Conservation (phyloP, 1,140 invertebrate genomes). For the Papilio aristodemus region DNA sequence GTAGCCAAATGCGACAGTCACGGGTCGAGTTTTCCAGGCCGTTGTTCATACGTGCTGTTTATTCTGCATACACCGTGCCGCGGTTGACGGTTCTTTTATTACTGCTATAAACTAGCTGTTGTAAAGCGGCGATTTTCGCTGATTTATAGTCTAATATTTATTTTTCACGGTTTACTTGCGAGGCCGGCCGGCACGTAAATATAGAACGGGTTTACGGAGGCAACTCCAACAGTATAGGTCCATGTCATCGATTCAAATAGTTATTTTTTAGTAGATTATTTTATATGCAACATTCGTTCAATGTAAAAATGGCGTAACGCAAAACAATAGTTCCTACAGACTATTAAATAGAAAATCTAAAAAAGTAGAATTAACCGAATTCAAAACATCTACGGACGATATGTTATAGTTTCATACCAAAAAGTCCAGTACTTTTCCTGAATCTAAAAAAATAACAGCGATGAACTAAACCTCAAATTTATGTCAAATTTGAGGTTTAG, state of each 20-base stretch:
- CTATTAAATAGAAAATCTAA: too few relatives aligned
- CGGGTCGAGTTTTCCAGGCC: constrained; percentile 54
- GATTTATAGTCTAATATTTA: constrained; percentile 75
- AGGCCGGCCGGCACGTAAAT: constrained; percentile 51
- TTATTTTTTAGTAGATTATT: background rate
- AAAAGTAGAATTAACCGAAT: too few relatives aligned
- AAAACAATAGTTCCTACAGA: too few relatives aligned
- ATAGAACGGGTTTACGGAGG: constrained; percentile 54
- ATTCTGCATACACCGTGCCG: constrained; percentile 62
- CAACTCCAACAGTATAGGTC: constrained; percentile 37
- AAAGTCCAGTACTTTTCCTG: too few relatives aligned
- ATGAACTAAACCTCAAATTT: background rate
- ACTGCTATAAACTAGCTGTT: constrained; percentile 71
- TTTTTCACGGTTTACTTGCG: constrained; percentile 73
- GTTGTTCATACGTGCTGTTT: constrained; percentile 59
- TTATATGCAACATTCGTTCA: background rate
- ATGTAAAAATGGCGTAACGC: background rate
- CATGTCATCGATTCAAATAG: background rate
- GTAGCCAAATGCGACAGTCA: constrained; percentile 48
- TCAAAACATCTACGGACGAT: too few relatives aligned
- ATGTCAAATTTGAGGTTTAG: too few relatives aligned
- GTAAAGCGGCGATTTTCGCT: constrained; percentile 67
- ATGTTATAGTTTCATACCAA: too few relatives aligned
- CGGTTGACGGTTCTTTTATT: constrained; percentile 77
- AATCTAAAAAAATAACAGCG: background rate